These are phyloP conservation scores for Eristalinus aeneus DNA, from an alignment of 2,888 invertebrate genomes.

Conservation along the genomic window DNA sequence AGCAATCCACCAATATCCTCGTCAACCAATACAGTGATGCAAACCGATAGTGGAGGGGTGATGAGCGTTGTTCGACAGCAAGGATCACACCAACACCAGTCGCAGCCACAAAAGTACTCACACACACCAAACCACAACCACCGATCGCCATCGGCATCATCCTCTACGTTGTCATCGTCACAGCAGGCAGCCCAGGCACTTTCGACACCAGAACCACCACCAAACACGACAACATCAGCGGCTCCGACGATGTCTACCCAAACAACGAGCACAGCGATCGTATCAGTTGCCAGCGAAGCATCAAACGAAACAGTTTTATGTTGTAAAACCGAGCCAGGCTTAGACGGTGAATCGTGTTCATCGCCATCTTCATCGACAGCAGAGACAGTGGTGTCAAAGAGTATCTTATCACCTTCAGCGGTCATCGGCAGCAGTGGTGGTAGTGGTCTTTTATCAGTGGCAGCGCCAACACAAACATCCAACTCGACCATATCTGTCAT, in stretches of 20 bases:
- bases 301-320: constrained; percentile 78
- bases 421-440: constrained; percentile 13
- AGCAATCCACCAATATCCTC: constrained; percentile 28
- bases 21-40: constrained; percentile 43
- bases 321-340: constrained; percentile 62
- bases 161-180: constrained; percentile 74
- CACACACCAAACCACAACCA: constrained; percentile 69
- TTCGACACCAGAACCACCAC: constrained; percentile 47
- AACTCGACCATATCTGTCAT: constrained; percentile 57
- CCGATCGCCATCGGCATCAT: constrained; percentile 74
- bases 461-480: constrained; percentile 47
- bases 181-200: constrained; percentile 38
- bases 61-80: constrained; percentile 14
- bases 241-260: constrained; percentile 75
- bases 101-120: constrained; percentile 59
- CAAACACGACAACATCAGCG: constrained; percentile 70
- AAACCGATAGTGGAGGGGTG: constrained; percentile 50
- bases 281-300: constrained; percentile 79
- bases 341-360: constrained; percentile 53
- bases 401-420: constrained; percentile 56
- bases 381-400: constrained; percentile 59
- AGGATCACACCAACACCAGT: constrained; percentile 53
- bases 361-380: constrained; percentile 24
- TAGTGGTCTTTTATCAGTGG: constrained; percentile 16
- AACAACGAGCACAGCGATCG: constrained; percentile 76